Evolutionary conservation across 2,888 invertebrate genomes (phyloP).

Genomic region (Nephrotoma appendiculata): DNA sequence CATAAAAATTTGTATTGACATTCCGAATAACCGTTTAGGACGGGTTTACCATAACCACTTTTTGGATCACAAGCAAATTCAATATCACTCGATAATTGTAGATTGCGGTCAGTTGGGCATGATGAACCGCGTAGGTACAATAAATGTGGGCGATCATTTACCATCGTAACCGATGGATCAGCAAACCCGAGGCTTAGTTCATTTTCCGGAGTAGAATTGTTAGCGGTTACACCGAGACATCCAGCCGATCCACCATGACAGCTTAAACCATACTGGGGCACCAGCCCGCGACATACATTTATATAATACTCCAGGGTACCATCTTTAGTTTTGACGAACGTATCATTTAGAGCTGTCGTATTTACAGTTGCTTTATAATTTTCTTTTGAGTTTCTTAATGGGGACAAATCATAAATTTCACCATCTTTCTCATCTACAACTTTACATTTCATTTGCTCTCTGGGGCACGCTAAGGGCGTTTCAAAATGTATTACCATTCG

Average conservation of each 20-base stretch:
- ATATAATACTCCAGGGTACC: constrained; percentile 27
- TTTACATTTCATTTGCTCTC: constrained; percentile 26
- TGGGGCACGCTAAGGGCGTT: constrained; percentile 28
- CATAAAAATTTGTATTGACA: constrained; percentile 29
- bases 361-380: constrained; percentile 29
- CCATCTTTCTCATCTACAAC: constrained; percentile 18
- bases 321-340: constrained; percentile 18
- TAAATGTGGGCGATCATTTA: constrained; percentile 21
- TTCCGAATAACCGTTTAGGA: constrained; percentile 24
- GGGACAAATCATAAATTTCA: constrained; percentile 26
- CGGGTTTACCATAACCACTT: constrained; percentile 29
- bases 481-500: constrained; percentile 30
- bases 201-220: constrained; percentile 23
- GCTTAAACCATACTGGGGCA: constrained; percentile 28
- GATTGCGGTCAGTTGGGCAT: constrained; percentile 22
- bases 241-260: constrained; percentile 29
- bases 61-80: constrained; percentile 26
- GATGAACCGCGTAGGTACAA: constrained; percentile 24
- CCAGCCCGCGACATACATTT: constrained; percentile 32
- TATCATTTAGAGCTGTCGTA: constrained; percentile 13
- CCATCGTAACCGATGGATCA: constrained; percentile 19
- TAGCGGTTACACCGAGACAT: constrained; percentile 23
- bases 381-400: constrained; percentile 26
- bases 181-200: constrained; percentile 31
- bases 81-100: constrained; percentile 23